These are phyloP conservation scores for Holothuria scabra DNA, from an alignment of 53 echinoderm and acorn worm species.

Conservation along the genomic window DNA sequence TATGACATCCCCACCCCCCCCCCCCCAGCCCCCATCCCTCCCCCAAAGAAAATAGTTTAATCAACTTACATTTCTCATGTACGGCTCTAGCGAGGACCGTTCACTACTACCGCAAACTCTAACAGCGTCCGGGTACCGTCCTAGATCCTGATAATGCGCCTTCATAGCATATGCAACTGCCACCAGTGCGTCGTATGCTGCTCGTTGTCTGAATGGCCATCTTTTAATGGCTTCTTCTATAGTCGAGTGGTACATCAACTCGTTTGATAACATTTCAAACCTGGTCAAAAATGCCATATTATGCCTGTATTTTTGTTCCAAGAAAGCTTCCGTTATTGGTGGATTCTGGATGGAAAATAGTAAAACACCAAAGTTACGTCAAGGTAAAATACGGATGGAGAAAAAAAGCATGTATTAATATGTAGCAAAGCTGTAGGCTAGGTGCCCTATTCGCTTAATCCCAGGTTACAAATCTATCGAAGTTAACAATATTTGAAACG, in stretches of 20 bases:
- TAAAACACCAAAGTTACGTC: background rate
- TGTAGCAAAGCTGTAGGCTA: too few relatives aligned
- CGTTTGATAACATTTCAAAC: slow-evolving; percentile 59
- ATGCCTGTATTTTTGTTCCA: slow-evolving; percentile 83
- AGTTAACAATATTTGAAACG: too few relatives aligned
- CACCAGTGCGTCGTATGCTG: slow-evolving; percentile 64
- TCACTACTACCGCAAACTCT: slow-evolving; percentile 49
- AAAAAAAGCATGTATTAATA: too few relatives aligned
- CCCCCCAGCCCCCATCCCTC: too few relatives aligned
- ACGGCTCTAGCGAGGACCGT: slow-evolving; percentile 14
- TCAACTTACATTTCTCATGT: slow-evolving; percentile 50
- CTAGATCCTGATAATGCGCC: slow-evolving; percentile 21
- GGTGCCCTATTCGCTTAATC: too few relatives aligned
- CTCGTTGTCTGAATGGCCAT: slow-evolving; percentile 66
- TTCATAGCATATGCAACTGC: slow-evolving; percentile 53
- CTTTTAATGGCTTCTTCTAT: slow-evolving; percentile 57
- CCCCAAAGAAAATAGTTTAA: background rate
- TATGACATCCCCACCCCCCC: too few relatives aligned
- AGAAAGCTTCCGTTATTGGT: slow-evolving; percentile 61
- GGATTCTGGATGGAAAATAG: too few relatives aligned
- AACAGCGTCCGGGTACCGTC: slow-evolving; percentile 54
- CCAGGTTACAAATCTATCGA: too few relatives aligned
- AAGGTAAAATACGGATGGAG: too few relatives aligned
- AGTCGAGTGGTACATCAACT: slow-evolving; percentile 60
- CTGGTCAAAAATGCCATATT: slow-evolving; percentile 73